Conservation (phyloP, 2,888 invertebrate species). For the Trissolcus brochymenae region DNA sequence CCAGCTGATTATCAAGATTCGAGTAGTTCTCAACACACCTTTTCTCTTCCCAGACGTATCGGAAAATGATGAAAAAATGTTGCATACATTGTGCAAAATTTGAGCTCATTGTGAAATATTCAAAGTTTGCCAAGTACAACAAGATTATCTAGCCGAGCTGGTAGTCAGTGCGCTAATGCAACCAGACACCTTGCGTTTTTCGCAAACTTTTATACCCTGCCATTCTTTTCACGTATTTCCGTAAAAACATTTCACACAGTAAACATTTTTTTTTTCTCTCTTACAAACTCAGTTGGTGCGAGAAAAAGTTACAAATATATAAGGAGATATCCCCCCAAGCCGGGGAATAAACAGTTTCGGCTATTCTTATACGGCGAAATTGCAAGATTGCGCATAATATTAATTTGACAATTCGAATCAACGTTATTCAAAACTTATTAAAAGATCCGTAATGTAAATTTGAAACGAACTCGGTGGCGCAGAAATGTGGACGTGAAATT, state of each 20-base stretch:
- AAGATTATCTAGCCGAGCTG: slow-evolving; percentile 45
- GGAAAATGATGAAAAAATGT: slow-evolving; percentile 30
- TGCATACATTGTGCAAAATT: slow-evolving; percentile 37
- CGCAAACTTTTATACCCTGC: slow-evolving; percentile 38
- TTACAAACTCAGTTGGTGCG: too few species aligned
- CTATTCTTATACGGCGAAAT: too few species aligned
- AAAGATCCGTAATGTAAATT: slow-evolving; percentile 15
- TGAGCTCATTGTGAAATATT: slow-evolving; percentile 46
- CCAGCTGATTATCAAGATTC: not conserved
- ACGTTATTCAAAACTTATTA: not conserved
- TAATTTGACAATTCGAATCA: too few species aligned
- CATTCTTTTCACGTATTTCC: slow-evolving; percentile 45
- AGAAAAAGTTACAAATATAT: too few species aligned
- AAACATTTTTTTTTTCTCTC: too few species aligned
- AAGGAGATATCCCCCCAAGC: too few species aligned
- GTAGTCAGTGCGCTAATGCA: slow-evolving; percentile 48
- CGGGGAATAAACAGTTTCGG: too few species aligned
- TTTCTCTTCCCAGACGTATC: not conserved
- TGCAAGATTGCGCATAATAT: too few species aligned
- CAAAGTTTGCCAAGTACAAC: slow-evolving; percentile 46
- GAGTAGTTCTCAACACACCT: slow-evolving; percentile 32
- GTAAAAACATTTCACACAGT: slow-evolving; percentile 29
- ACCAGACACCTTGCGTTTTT: slow-evolving; percentile 48
- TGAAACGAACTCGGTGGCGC: slow-evolving; percentile 14
- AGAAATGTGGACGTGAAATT: slow-evolving; percentile 33